Base-by-base conservation (phyloP, 2,113 vertebrate species). In the Oncorhynchus tshawytscha region DNA sequence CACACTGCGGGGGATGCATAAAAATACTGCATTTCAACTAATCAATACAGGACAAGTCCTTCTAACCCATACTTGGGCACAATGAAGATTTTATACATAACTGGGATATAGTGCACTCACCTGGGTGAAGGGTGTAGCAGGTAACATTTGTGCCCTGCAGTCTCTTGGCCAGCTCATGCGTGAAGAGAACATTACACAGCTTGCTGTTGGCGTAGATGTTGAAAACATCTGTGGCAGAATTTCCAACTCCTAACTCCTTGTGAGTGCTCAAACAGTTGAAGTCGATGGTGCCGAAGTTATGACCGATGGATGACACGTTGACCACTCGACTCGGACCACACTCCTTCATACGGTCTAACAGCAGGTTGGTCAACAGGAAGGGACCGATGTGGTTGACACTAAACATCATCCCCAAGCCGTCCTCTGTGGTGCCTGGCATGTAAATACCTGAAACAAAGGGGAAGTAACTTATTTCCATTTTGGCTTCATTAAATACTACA, bases 141-240 rank as follows among this genome's bases (percentile, higher is more conserved):
- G 84, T 85, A 11, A 91, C 82, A 0, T 29, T 67, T 60, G 83
- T 87, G 49, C 85, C 84, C 66, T 86, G 74, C 49, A 89, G 75
- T 22, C 73, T 86, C n/a, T 78, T 86, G 20, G 87, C 84, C 4
- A 91, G 78, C 64, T 91, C 91, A 8, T 84, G 84, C 29, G 89
- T 88, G 71, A 91, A 91, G 69, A 88, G 85, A 39, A 90, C 81
- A 48, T 90, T 90, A 69, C 89, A 88, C 73, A 91, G 78, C 60
- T 91, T 91, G 75, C 88, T 91, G 76, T 85, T 74, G 65, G 75
- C 57, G 67, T 91, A 91, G 48, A 81, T 83, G 71, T 34, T 73
- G 54, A 5, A n/a, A 80, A 84, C 22, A 77, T 22, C 29, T 34
- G 45, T 27, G 3, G 54, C 5, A n/a, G 81, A 83, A 16, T 77